A percentile compares a stretch with the other conserved stretches of the same genome.
Conservation (phyloP, 2,113 vertebrate genomes). For the Corapipo altera region DNA sequence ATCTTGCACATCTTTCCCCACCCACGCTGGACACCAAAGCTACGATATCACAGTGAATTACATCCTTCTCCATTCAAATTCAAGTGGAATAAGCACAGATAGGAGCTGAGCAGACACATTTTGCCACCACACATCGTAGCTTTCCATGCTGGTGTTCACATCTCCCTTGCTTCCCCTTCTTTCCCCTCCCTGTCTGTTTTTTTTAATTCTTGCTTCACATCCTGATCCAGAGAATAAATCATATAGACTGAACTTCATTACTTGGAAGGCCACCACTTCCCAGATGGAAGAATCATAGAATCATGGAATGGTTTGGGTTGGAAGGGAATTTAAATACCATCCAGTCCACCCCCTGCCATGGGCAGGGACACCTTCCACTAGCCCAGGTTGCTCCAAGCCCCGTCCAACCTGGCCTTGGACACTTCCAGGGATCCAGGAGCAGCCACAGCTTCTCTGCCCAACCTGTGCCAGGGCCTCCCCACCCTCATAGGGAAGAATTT, state of each 20-base stretch:
- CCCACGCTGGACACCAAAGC: background rate
- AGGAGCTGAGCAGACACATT: background rate
- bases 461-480: rapidly evolving
- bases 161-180: background rate
- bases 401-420: rapidly evolving
- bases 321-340: background rate
- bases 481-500: background rate
- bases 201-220: background rate
- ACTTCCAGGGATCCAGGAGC: background rate
- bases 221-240: background rate
- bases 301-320: background rate
- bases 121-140: background rate
- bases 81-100: background rate
- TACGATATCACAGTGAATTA: background rate
- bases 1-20: background rate
- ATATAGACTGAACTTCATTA: background rate
- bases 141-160: background rate
- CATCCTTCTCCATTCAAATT: background rate
- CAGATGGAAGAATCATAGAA: background rate
- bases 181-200: background rate
- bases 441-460: background rate
- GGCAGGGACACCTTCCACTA: rapidly evolving
- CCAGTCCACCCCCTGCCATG: background rate
- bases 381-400: rapidly evolving
- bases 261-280: background rate